Evolutionary conservation across 37 sponge, comb jelly and placozoan species (phyloP).

Genomic region (Oopsacas minuta): DNA sequence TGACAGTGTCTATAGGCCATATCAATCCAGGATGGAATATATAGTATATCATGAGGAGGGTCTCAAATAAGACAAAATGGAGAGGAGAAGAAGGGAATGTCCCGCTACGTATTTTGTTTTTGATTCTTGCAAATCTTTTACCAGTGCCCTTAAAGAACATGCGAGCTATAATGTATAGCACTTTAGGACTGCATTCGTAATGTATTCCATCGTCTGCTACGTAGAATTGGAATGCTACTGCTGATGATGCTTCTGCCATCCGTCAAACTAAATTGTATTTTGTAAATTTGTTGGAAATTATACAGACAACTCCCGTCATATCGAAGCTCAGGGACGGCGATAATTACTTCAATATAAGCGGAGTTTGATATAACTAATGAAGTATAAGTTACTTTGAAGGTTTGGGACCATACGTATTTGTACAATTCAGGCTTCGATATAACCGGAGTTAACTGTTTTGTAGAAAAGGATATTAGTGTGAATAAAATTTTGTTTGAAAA

Average conservation of each 20-base stretch:
- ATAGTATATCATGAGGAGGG: conserved; percentile 13
- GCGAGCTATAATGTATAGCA: neutral
- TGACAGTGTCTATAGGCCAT: neutral
- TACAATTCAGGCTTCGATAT: too few relatives aligned
- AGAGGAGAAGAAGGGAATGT: conserved; percentile 65
- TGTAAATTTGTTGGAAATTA: too few relatives aligned
- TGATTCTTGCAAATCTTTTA: conserved; percentile 12
- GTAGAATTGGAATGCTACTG: conserved; percentile 90
- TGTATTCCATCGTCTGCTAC: conserved; percentile 72
- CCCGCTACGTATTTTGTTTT: conserved; percentile 30
- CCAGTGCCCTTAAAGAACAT: neutral
- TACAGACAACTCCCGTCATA: too few relatives aligned
- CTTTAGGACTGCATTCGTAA: neutral
- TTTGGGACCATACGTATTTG: too few relatives aligned
- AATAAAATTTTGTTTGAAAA: too few relatives aligned
- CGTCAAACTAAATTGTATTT: neutral
- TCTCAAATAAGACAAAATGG: conserved; percentile 40
- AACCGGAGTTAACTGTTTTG: too few relatives aligned
- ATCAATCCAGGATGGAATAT: neutral
- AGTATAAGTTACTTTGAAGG: too few relatives aligned
- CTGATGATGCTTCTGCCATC: conserved; percentile 96
- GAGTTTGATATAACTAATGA: too few relatives aligned
- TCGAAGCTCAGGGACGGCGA: too few relatives aligned
- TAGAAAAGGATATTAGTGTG: too few relatives aligned
- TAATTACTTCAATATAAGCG: too few relatives aligned